Percentiles rank a stretch among this genome's conserved stretches.
Conservation (phyloP, 2,797 vertebrate species). For the Pagetopsis macropterus region DNA sequence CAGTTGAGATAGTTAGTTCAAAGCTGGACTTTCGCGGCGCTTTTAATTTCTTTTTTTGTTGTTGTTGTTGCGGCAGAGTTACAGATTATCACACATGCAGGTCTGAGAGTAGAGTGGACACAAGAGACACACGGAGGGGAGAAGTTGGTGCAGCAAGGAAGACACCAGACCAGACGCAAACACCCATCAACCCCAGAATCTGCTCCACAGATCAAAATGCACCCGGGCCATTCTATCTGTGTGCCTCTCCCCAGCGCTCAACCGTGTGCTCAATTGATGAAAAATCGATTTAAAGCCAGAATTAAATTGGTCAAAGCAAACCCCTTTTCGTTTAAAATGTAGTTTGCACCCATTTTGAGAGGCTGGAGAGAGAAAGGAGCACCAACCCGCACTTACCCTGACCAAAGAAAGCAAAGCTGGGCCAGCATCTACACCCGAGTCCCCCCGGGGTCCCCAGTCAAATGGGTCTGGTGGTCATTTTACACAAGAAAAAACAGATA, state of each 20-base stretch:
- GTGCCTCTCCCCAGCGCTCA: slow-evolving; percentile 79
- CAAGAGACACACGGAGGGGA: slow-evolving; percentile 72
- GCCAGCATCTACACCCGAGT: slow-evolving; percentile 81
- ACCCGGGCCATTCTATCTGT: slow-evolving; percentile 78
- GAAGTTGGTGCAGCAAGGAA: slow-evolving; percentile 68
- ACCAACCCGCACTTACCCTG: slow-evolving; percentile 81
- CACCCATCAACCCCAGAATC: slow-evolving; percentile 72
- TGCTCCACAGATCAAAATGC: slow-evolving; percentile 83
- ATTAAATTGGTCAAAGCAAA: slow-evolving; percentile 24
- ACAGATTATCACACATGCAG: slow-evolving; percentile 78
- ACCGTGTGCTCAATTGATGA: background rate
- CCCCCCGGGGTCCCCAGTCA: slow-evolving; percentile 77
- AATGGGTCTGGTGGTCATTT: slow-evolving; percentile 80
- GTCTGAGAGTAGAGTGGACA: slow-evolving; percentile 75
- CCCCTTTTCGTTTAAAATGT: background rate
- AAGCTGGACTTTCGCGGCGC: slow-evolving; percentile 60
- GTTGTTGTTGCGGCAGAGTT: slow-evolving; percentile 45
- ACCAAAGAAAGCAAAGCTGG: slow-evolving; percentile 80
- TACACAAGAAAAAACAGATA: slow-evolving; percentile 82
- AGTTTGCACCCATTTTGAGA: slow-evolving; percentile 52
- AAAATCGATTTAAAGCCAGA: slow-evolving; percentile 23
- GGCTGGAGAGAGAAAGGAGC: slow-evolving; percentile 82
- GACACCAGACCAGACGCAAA: slow-evolving; percentile 71
- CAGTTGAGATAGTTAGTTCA: slow-evolving; percentile 86
- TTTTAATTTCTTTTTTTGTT: slow-evolving; percentile 22